phyloP scores from a whole-genome alignment of 1,140 invertebrate species.

The Drosophila persimilis region DNA sequence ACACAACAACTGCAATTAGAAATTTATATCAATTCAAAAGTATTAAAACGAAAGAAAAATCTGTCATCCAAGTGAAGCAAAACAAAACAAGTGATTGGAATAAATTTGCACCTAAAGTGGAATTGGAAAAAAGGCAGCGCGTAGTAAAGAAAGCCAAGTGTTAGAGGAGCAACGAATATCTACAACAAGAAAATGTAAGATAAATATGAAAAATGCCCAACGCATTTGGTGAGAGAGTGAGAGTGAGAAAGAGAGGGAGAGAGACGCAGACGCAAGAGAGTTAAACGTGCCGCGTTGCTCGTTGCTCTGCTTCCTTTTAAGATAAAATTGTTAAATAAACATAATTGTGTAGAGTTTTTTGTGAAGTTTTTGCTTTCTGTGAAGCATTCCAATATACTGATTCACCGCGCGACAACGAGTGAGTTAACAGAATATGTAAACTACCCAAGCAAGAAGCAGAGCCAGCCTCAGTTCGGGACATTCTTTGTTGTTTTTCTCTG shows the following conservation, averaged over 20 bases:
- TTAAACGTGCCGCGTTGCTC: slow-evolving; percentile 40
- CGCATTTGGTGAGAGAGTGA: slow-evolving; percentile 10
- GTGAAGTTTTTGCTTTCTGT: slow-evolving; percentile 19
- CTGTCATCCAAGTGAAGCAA: slow-evolving; percentile 11
- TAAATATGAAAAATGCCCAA: slow-evolving; percentile 42
- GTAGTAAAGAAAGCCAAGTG: slow-evolving; percentile 18
- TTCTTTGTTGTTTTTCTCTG: slow-evolving; percentile 2
- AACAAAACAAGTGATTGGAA: slow-evolving; percentile 29
- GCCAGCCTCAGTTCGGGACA: slow-evolving; percentile 7
- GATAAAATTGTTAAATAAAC: slow-evolving; percentile 46
- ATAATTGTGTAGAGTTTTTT: slow-evolving; percentile 11
- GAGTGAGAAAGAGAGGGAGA: slow-evolving; percentile 1
- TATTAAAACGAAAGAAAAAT: slow-evolving; percentile 28
- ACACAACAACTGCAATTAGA: slow-evolving; percentile 42
- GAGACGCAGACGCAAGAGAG: slow-evolving; percentile 50
- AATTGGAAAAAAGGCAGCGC: background rate
- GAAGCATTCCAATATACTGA: slow-evolving; percentile 24
- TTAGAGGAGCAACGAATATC: slow-evolving; percentile 19
- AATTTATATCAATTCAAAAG: slow-evolving; percentile 59
- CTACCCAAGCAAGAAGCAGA: background rate
- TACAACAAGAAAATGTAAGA: slow-evolving; percentile 43
- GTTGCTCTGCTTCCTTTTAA: slow-evolving; percentile 19
- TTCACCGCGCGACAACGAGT: slow-evolving; percentile 14
- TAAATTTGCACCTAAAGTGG: slow-evolving; percentile 13
- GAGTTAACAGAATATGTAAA: slow-evolving; percentile 25